Evolutionary conservation across 2,888 invertebrate species (phyloP), one percentile per base, ranked within the genome.

Genomic region (Timandra comae): DNA sequence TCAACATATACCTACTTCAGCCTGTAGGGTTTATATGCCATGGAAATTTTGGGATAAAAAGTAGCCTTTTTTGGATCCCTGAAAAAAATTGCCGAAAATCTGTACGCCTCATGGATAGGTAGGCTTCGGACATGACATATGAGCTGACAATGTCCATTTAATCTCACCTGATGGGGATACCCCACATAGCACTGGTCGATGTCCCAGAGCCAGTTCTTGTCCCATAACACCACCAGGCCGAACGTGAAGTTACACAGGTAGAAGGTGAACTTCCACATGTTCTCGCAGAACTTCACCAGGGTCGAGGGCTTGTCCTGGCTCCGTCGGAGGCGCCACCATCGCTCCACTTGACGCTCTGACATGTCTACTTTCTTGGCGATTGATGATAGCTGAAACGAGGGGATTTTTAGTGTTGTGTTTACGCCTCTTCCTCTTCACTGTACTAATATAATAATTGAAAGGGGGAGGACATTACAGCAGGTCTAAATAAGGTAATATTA

Each of bases 171-270:
- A 78, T 92, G 90, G 7, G 95, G 94, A 65, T 92, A 94, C 16
- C 90, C 91, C 32, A 89, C 70, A 90, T 97, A 98, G 67, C 97
- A 97, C 63, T 93, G 86, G 52, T 93, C 93, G 41, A 97, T 95
- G 64, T 97, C 91, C 96, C 96, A 97, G 52, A 98, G 87, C 97
- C 97, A 99, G 34, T 93, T 89, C 82, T 98, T 98, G 75, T 96
- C 92, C 95, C 96, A 97, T 22, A 98, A 84, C 36, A 93, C 88
- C 56, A 89, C 88, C 12, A 96, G 58, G 10, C 98, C 98, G 78
- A 92, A 96, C 12, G 89, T 67, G 72, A 97, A 97, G 59, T 94
- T 93, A 70, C 89, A 91, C 2, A 90, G 75, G 69, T 98, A 98
- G 84, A 96, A 98, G 33, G 92, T 81, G 75, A 93, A 94, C 59